These are phyloP conservation scores for Lucilia cuprina DNA, from an alignment of 1,140 invertebrate species.

Conservation along the genomic window DNA sequence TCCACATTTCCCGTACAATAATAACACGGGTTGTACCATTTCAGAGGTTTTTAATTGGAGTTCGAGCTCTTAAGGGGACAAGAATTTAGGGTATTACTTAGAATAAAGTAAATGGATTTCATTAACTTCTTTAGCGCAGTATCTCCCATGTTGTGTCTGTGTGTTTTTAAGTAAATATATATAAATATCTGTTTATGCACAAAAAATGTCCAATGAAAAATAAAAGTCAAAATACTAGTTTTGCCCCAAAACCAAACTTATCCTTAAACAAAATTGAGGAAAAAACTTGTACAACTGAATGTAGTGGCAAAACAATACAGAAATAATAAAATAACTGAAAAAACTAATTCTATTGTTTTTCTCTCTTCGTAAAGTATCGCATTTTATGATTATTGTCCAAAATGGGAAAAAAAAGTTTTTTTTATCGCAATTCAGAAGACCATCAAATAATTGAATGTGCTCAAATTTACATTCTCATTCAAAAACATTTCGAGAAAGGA, in stretches of 20 bases:
- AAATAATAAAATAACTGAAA: not conserved
- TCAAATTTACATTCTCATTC: constrained; percentile 32
- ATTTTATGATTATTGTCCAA: constrained; percentile 26
- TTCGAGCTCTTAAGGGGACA: too few relatives aligned
- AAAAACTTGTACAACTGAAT: not conserved
- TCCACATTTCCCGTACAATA: too few relatives aligned
- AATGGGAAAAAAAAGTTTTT: not conserved
- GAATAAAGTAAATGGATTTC: too few relatives aligned
- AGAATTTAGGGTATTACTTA: too few relatives aligned
- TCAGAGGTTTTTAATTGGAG: too few relatives aligned
- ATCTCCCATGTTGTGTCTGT: too few relatives aligned
- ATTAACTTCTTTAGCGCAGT: too few relatives aligned
- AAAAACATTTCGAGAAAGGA: not conserved
- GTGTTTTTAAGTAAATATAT: too few relatives aligned
- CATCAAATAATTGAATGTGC: constrained; percentile 32
- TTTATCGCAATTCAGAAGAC: constrained; percentile 20
- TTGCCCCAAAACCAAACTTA: not conserved
- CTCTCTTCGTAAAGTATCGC: constrained; percentile 24
- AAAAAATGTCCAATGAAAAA: not conserved
- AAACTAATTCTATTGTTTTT: constrained; percentile 23
- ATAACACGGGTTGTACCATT: too few relatives aligned
- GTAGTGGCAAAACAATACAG: not conserved
- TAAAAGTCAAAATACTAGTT: not conserved
- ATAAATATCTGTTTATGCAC: not conserved
- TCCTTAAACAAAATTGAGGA: not conserved